Conservation (phyloP, 2,113 vertebrate genomes). For the Petrocephalus microphthalmus region DNA sequence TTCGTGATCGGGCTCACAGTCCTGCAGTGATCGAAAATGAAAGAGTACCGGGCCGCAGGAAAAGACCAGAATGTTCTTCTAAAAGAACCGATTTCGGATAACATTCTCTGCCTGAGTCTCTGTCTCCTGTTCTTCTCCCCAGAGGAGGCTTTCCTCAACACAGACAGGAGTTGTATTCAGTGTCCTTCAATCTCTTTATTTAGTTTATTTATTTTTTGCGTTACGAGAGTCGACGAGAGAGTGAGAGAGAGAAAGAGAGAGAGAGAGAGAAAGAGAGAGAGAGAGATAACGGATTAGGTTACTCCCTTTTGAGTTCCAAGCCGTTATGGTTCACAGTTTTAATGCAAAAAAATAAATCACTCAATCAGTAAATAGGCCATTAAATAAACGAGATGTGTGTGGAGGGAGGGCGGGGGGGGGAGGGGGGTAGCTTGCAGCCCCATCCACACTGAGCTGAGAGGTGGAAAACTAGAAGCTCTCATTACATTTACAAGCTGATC, state of each 20-base stretch:
- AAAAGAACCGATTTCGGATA: conserved; percentile 54
- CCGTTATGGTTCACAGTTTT: conserved; percentile 70
- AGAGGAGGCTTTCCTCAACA: neutral
- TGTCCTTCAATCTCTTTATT: conserved; percentile 26
- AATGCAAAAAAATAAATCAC: conserved; percentile 53
- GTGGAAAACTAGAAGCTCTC: conserved; percentile 42
- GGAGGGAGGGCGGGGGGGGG: conserved; percentile 36
- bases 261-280: neutral
- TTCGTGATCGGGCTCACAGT: conserved; percentile 26
- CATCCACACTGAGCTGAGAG: conserved; percentile 44
- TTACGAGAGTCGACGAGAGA: conserved; percentile 47
- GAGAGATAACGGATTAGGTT: conserved; percentile 43
- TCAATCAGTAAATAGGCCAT: conserved; percentile 43
- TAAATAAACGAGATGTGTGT: conserved; percentile 42
- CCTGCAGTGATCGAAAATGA: conserved; percentile 43
- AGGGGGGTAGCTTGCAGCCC: conserved; percentile 48
- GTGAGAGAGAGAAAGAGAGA: neutral
- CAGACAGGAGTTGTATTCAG: neutral
- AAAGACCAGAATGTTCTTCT: conserved; percentile 63
- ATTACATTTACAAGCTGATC: conserved; percentile 41
- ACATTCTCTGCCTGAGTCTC: conserved; percentile 33
- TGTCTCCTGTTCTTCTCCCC: conserved; percentile 17
- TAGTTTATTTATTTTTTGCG: conserved; percentile 54
- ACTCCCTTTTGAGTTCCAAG: conserved; percentile 61
- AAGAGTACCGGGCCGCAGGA: conserved; percentile 57